These are phyloP conservation scores for western clawed frog (Xenopus tropicalis) DNA, from an alignment of 2,113 vertebrate species.

Conservation along the genomic window UCB_Xtro_10.0 CM004448.2:92505001-92505500, in stretches of 20 bases:
- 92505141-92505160: constrained; percentile 65
- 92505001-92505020: constrained; percentile 4
- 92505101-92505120: constrained; percentile 74
- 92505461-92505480: no score
- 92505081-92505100: constrained; percentile 52
- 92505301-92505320: not conserved
- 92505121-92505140: constrained; percentile 82
- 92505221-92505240: constrained; percentile 68
- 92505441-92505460: no score
- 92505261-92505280: constrained; percentile 67
- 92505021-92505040: constrained; percentile 44
- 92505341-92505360: no score
- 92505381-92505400: no score
- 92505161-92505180: constrained; percentile 72
- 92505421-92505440: no score
- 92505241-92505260: constrained; percentile 82
- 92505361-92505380: no score
- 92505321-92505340: no score
- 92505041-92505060: constrained; percentile 81
- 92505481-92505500: no score
- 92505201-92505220: constrained; percentile 72
- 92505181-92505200: constrained; percentile 71
- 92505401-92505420: no score
- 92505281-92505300: constrained; percentile 62
- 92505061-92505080: constrained; percentile 71